Conservation (phyloP, 2,113 vertebrate genomes). For the Hippocampus guttulatus region DNA sequence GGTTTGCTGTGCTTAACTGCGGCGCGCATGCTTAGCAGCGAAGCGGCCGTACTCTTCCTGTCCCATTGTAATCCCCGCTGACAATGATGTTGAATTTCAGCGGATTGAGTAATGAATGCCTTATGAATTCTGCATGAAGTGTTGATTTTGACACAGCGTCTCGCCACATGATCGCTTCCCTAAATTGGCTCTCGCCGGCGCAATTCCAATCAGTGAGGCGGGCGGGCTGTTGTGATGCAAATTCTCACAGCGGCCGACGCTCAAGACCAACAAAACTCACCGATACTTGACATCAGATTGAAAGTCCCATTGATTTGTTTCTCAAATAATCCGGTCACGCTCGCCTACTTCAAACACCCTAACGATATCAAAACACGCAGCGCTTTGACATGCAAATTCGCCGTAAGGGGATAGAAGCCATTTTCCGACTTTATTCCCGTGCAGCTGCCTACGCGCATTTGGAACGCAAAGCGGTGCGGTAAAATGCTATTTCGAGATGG, state of each 20-base stretch:
- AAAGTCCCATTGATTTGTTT: conserved; percentile 59
- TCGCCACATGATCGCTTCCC: conserved; percentile 42
- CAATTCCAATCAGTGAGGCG: conserved; percentile 49
- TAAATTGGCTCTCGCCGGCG: conserved; percentile 52
- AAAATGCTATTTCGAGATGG: conserved; percentile 50
- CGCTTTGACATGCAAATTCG: conserved; percentile 64
- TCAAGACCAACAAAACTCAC: conserved; percentile 37
- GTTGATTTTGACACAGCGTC: conserved; percentile 34
- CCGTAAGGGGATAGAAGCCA: conserved; percentile 48
- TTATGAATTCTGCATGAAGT: conserved; percentile 30
- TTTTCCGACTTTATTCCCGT: conserved; percentile 34
- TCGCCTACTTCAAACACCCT: conserved; percentile 57
- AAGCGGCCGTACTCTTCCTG: conserved; percentile 1
- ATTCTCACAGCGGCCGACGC: conserved; percentile 29
- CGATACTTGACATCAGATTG: conserved; percentile 62
- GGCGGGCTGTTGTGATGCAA: conserved; percentile 60
- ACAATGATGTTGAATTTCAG: conserved; percentile 22
- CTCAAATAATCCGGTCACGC: conserved; percentile 57
- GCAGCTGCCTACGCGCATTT: conserved; percentile 49
- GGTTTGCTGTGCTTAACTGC: too few species aligned
- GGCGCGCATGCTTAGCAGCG: too few species aligned
- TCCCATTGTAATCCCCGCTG: not conserved
- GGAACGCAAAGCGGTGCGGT: conserved; percentile 52
- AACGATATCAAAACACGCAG: conserved; percentile 55
- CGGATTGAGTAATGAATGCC: conserved; percentile 19